A percentile compares a stretch with the other conserved stretches of the same genome.
These are phyloP conservation scores for Melospiza georgiana DNA, from an alignment of 2,113 vertebrate species.

Conservation along the genomic window DNA sequence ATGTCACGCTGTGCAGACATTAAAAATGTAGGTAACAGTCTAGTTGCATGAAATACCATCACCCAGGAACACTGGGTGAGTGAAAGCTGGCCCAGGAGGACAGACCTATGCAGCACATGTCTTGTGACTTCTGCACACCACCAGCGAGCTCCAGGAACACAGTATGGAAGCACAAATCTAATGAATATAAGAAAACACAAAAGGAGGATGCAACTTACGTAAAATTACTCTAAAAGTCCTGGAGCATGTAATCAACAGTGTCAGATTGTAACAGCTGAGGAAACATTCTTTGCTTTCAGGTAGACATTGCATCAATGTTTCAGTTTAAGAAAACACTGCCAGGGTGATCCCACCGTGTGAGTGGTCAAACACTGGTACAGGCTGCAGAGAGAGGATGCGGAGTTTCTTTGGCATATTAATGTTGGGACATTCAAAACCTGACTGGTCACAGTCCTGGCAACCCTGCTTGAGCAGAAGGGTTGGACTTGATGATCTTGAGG, in stretches of 20 bases:
- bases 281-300: neutral
- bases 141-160: neutral
- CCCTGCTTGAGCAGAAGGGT: neutral
- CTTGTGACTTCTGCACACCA: neutral
- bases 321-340: neutral
- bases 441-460: neutral
- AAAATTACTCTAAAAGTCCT: neutral
- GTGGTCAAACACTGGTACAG: neutral
- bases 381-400: neutral
- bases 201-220: neutral
- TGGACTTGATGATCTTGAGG: neutral
- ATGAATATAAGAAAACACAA: neutral
- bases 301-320: neutral
- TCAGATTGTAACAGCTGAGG: neutral
- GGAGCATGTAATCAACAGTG: neutral
- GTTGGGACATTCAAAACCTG: neutral
- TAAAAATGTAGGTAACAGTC: neutral
- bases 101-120: rapidly evolving
- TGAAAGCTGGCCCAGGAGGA: neutral
- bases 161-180: neutral
- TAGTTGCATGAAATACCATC: neutral
- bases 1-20: neutral
- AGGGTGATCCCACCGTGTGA: neutral
- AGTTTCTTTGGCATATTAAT: neutral
- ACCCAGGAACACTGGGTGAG: neutral